Percentiles rank a stretch among this genome's conserved stretches.
phyloP scores from a whole-genome alignment of 37 sponge, comb jelly and placozoan species.

The Theonella swinhoei region DNA sequence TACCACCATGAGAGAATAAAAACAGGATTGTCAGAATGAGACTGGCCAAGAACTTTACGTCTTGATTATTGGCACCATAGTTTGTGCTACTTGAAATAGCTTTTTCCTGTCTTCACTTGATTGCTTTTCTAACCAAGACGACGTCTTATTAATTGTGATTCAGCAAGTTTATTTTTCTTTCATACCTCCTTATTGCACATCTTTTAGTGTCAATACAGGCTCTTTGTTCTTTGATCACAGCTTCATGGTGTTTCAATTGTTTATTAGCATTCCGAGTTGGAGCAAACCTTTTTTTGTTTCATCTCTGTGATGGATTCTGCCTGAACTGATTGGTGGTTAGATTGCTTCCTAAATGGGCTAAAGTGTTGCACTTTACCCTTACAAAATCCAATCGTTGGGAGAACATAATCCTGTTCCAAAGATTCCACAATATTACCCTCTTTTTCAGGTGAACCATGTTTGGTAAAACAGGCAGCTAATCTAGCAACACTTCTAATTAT shows the following conservation, averaged over 20 bases:
- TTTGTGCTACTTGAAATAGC: slow-evolving; percentile 20
- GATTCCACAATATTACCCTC: no score
- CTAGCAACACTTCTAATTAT: no score
- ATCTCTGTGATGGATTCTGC: no score
- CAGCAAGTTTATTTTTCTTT: neutral
- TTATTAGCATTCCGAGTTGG: slow-evolving; percentile 12
- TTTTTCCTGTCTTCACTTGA: slow-evolving; percentile 10
- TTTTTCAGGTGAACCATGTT: no score
- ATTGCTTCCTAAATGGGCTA: no score
- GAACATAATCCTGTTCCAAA: no score
- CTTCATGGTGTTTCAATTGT: slow-evolving; percentile 5
- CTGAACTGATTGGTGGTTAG: no score
- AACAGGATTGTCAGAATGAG: slow-evolving; percentile 25
- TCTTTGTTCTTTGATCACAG: neutral
- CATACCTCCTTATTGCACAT: neutral
- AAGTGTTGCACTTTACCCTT: no score
- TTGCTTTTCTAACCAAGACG: slow-evolving; percentile 23
- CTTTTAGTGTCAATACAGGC: neutral
- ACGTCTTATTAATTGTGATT: slow-evolving; percentile 28
- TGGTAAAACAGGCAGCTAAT: no score
- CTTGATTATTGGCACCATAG: slow-evolving; percentile 12
- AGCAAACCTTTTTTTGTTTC: neutral
- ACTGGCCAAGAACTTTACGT: slow-evolving; percentile 34
- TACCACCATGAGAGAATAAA: slow-evolving; percentile 8
- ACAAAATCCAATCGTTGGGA: no score